Evolutionary conservation across 2,888 invertebrate species (phyloP).

Genomic region (Platerodrilus igneus): DNA sequence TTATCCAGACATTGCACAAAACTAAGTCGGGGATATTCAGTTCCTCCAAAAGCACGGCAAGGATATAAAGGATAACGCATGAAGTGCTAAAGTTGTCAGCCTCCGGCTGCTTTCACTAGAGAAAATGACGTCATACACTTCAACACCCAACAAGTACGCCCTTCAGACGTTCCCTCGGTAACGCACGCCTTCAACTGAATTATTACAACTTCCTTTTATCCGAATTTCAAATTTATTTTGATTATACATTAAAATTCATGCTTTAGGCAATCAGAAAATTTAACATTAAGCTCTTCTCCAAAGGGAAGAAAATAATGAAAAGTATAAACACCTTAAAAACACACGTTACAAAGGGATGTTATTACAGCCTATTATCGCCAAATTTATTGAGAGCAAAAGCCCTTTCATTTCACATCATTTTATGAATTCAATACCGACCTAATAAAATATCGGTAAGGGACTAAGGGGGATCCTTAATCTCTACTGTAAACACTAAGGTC

Average conservation of each 20-base stretch:
- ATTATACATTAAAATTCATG: too few relatives aligned
- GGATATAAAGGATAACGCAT: conserved; percentile 22
- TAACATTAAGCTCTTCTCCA: too few relatives aligned
- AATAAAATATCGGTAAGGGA: conserved; percentile 17
- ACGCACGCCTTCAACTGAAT: conserved; percentile 24
- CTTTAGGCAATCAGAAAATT: too few relatives aligned
- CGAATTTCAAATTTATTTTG: too few relatives aligned
- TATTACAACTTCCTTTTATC: too few relatives aligned
- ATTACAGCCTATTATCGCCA: conserved; percentile 16
- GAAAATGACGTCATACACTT: conserved; percentile 45
- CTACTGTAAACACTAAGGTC: conserved; percentile 19
- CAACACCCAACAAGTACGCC: conserved; percentile 40
- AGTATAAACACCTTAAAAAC: conserved; percentile 18
- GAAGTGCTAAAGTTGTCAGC: conserved; percentile 26
- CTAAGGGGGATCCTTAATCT: conserved; percentile 18
- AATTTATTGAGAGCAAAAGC: conserved; percentile 16
- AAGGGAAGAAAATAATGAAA: conserved; percentile 8
- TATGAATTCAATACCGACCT: conserved; percentile 18
- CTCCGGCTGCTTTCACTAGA: conserved; percentile 38
- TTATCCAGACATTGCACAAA: too few relatives aligned
- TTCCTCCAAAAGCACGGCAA: too few relatives aligned
- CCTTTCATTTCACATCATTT: conserved; percentile 11
- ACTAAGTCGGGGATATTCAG: too few relatives aligned
- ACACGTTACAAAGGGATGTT: conserved; percentile 14
- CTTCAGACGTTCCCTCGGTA: conserved; percentile 29